These are phyloP conservation scores for Nasonia oneida DNA, from an alignment of 2,888 invertebrate genomes.

Conservation along the genomic window DNA sequence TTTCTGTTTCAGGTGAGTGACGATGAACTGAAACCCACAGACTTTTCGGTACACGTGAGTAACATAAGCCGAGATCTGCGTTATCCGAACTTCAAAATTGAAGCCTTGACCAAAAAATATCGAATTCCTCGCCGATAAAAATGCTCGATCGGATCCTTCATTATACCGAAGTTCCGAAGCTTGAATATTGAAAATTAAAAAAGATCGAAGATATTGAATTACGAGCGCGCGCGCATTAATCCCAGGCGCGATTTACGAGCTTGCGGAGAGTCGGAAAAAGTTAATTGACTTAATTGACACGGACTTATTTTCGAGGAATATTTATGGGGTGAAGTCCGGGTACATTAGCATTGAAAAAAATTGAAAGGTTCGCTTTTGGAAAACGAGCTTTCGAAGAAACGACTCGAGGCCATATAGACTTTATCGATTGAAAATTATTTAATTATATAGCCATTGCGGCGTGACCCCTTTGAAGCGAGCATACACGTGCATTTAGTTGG, in stretches of 20 bases:
- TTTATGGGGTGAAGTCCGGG: neutral
- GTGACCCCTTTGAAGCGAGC: neutral
- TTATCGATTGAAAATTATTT: neutral
- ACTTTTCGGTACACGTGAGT: conserved; percentile 37
- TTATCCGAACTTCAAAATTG: neutral
- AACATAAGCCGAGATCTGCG: neutral
- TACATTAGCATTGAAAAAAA: neutral
- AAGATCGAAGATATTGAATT: conserved; percentile 39
- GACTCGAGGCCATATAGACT: neutral
- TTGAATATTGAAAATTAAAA: conserved; percentile 37
- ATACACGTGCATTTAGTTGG: neutral
- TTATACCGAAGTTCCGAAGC: neutral
- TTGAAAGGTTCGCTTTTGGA: neutral
- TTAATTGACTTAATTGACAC: conserved; percentile 23
- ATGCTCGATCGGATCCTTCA: conserved; percentile 30
- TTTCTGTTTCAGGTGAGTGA: conserved; percentile 57
- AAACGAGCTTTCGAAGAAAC: too few species aligned
- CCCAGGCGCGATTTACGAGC: conserved; percentile 17
- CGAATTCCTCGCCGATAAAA: neutral
- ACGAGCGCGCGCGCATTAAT: conserved; percentile 28
- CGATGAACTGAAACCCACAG: conserved; percentile 14
- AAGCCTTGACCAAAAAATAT: neutral
- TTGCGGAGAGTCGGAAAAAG: neutral
- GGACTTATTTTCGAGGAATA: neutral
- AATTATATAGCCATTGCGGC: neutral